Evolutionary conservation across 2,113 vertebrate species (phyloP).

Genomic region (Lucifuga dentata): DNA sequence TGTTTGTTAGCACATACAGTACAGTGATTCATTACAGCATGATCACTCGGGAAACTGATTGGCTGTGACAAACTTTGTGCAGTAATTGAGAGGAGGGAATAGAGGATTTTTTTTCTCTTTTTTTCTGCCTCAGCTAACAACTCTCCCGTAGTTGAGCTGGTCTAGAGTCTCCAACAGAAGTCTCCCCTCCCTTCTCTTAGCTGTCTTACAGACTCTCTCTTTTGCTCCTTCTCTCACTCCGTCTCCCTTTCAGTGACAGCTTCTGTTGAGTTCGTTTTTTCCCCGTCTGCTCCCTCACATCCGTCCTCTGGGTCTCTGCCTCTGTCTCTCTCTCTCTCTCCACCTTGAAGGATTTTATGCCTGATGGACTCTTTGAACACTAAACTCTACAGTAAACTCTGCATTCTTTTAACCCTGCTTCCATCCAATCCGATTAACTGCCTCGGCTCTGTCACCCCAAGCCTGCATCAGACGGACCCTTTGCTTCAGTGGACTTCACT

Average conservation of each 20-base stretch:
- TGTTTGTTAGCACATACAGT: slow-evolving; percentile 10
- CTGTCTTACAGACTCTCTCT: slow-evolving; percentile 66
- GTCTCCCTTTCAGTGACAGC: slow-evolving; percentile 65
- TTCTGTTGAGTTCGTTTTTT: slow-evolving; percentile 68
- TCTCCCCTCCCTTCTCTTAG: slow-evolving; percentile 39
- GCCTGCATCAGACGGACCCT: slow-evolving; percentile 39
- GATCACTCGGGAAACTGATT: slow-evolving; percentile 54
- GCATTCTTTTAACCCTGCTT: slow-evolving; percentile 43
- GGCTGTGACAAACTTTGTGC: slow-evolving; percentile 60
- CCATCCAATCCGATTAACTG: slow-evolving; percentile 42
- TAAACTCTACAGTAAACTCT: slow-evolving; percentile 62
- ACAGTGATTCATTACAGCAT: slow-evolving; percentile 39
- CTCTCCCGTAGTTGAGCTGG: slow-evolving; percentile 57
- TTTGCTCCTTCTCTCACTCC: slow-evolving; percentile 58
- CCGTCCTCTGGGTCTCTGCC: slow-evolving; percentile 64
- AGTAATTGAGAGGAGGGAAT: slow-evolving; percentile 65
- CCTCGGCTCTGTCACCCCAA: slow-evolving; percentile 39
- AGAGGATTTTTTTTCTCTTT: slow-evolving; percentile 36
- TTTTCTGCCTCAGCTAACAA: slow-evolving; percentile 47
- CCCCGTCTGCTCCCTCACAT: slow-evolving; percentile 59
- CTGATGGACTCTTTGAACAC: slow-evolving; percentile 62
- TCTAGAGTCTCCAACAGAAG: slow-evolving; percentile 66
- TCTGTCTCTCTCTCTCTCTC: slow-evolving; percentile 41
- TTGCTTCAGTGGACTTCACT: slow-evolving; percentile 40
- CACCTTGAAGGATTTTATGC: slow-evolving; percentile 58